Base-by-base conservation (phyloP, 2,113 vertebrate species). In the Sylvietta virens region DNA sequence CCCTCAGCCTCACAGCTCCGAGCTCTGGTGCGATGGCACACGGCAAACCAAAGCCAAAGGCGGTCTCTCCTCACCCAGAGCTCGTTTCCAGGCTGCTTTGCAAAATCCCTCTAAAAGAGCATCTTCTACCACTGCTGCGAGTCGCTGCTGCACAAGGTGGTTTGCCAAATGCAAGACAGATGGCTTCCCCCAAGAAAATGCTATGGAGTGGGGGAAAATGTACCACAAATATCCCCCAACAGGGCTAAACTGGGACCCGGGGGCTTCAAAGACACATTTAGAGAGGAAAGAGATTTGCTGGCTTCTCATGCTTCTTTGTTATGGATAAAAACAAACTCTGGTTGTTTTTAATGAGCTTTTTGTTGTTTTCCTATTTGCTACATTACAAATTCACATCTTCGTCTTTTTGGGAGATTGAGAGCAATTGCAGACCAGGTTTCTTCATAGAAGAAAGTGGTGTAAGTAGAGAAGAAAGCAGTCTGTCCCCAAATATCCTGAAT, bases 11-110 rank as follows among this genome's bases (percentile, higher is more conserved):
- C 53, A 4, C 0, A 28, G 45, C n/a, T 27, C 54, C 0, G 0
- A 61, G 30, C 45, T 54, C 42, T 3, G 7, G 11, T 0, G 0
- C 0, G 0, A 16, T 2, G 10, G 42, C 37, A 20, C 2, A 3
- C 1, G 30, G 33, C 67, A 56, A 80, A 60, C 11, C 1, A 2
- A 33, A 66, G 62, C 22, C 53, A 40, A 57, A 37, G 40, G 44
- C 2, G 0, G 51, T 14, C n/a, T 24, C 42, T 74, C 60, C 72
- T 71, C 70, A n/a, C 31, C 37, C n/a, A 42, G 31, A 45, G 54
- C 88, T 92, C n/a, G 0, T 50, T 57, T 14, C 48, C 58, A 39
- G 71, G 73, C 77, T 79, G 73, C 39, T 66, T 28, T 15, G 56
- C 58, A 39, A 70, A 58, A 40, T 5, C 21, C 37, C 39, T 47